phyloP scores from a whole-genome alignment of 2,113 vertebrate genomes.

The Oxyura jamaicensis region DNA sequence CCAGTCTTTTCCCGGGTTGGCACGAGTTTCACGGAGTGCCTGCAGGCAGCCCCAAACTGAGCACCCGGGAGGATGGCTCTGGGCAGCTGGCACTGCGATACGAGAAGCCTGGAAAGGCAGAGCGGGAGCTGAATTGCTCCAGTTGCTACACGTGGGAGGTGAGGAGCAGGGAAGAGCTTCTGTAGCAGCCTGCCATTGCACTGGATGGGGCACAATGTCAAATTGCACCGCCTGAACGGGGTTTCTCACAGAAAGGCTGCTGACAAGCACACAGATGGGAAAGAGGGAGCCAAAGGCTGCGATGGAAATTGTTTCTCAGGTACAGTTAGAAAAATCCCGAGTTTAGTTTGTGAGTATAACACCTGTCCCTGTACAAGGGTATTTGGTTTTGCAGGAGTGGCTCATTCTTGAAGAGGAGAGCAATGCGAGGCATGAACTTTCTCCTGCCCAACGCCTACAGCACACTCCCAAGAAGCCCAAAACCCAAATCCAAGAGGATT shows the following conservation, averaged over 20 bases:
- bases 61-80: not conserved
- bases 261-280: not conserved
- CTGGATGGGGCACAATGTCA: not conserved
- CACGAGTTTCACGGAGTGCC: not conserved
- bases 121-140: not conserved
- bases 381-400: constrained; percentile 45
- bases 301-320: not conserved
- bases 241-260: not conserved
- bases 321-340: not conserved
- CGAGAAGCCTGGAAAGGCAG: not conserved
- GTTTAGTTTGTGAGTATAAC: not conserved
- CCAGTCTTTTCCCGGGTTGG: not conserved
- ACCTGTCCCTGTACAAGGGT: not conserved
- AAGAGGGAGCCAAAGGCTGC: not conserved
- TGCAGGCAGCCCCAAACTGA: accelerated
- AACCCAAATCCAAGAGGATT: not conserved
- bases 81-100: not conserved
- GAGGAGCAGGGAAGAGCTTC: not conserved
- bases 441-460: not conserved
- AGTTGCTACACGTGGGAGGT: not conserved
- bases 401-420: not conserved
- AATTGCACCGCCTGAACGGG: accelerated
- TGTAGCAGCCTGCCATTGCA: not conserved
- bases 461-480: not conserved
- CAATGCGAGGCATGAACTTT: not conserved